Percentiles rank a stretch among this genome's conserved stretches.
Conservation (phyloP, 1,140 invertebrate genomes). For the Meteorus sp. region DNA sequence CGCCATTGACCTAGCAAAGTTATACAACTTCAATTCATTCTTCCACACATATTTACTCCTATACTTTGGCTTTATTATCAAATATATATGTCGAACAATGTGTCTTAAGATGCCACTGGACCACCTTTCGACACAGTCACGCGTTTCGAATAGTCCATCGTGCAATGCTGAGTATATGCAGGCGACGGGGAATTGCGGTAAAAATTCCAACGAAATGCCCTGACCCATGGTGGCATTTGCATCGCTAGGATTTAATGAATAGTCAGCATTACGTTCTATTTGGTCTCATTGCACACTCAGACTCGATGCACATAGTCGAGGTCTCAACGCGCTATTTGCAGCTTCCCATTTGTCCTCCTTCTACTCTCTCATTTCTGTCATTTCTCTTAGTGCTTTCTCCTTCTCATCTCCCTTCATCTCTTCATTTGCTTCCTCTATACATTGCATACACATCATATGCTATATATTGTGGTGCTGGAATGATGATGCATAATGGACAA, state of each 20-base stretch:
- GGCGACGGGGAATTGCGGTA: no score
- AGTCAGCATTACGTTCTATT: slow-evolving; percentile 49
- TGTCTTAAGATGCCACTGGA: neutral
- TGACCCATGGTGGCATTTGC: slow-evolving; percentile 48
- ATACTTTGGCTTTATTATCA: no score
- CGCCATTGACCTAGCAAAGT: no score
- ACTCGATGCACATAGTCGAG: slow-evolving; percentile 33
- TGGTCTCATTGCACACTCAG: slow-evolving; percentile 43
- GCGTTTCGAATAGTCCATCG: slow-evolving; percentile 15
- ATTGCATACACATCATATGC: no score
- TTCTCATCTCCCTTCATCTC: slow-evolving; percentile 5
- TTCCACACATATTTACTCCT: no score
- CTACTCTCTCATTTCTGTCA: neutral
- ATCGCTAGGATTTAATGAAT: slow-evolving; percentile 52
- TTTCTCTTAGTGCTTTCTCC: neutral
- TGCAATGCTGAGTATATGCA: no score
- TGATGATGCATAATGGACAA: slow-evolving; percentile 36
- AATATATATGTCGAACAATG: no score
- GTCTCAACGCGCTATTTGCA: slow-evolving; percentile 43
- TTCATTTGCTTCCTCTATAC: no score
- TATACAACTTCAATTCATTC: no score
- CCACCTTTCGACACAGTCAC: slow-evolving; percentile 16
- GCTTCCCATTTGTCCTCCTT: slow-evolving; percentile 24
- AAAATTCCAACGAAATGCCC: slow-evolving; percentile 46
- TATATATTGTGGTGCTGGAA: no score